phyloP scores from a whole-genome alignment of 2,797 vertebrate species.

The Corythornis leucogaster region DNA sequence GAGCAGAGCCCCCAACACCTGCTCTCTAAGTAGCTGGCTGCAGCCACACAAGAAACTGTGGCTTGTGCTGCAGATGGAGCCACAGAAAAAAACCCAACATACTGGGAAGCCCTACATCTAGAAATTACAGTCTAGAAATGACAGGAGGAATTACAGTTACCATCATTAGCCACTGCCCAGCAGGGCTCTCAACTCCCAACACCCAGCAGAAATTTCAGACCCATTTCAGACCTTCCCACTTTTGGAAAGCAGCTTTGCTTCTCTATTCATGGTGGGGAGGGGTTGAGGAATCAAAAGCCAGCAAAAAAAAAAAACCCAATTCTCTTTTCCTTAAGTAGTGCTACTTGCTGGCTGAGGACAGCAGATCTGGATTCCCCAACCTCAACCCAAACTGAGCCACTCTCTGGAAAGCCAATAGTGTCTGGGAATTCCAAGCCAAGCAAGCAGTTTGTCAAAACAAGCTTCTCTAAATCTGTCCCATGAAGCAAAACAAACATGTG shows the following conservation, averaged over 20 bases:
- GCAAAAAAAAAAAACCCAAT: not conserved
- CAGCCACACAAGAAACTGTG: not conserved
- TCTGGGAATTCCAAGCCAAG: slow-evolving; percentile 3
- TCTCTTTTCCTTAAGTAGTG: not conserved
- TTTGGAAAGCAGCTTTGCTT: not conserved
- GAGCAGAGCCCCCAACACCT: not conserved
- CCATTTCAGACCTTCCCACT: not conserved
- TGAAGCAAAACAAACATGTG: not conserved
- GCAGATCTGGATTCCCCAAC: not conserved
- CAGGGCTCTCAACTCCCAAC: not conserved
- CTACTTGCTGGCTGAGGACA: not conserved
- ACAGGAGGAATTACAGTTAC: not conserved
- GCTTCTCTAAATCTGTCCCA: slow-evolving; percentile 4
- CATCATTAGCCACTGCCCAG: slow-evolving; percentile 38
- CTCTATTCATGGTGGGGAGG: too few species aligned
- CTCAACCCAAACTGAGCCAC: not conserved
- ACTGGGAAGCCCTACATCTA: not conserved
- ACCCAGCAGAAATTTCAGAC: not conserved
- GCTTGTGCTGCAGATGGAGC: not conserved
- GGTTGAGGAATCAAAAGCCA: too few species aligned
- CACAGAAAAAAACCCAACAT: not conserved
- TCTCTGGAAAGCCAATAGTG: not conserved
- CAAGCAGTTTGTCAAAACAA: slow-evolving; percentile 27
- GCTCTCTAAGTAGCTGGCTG: not conserved
- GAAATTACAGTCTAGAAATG: not conserved